Evolutionary conservation across 2,797 vertebrate genomes (phyloP).

Genomic region (Cynodonichthys magdalenae): DNA sequence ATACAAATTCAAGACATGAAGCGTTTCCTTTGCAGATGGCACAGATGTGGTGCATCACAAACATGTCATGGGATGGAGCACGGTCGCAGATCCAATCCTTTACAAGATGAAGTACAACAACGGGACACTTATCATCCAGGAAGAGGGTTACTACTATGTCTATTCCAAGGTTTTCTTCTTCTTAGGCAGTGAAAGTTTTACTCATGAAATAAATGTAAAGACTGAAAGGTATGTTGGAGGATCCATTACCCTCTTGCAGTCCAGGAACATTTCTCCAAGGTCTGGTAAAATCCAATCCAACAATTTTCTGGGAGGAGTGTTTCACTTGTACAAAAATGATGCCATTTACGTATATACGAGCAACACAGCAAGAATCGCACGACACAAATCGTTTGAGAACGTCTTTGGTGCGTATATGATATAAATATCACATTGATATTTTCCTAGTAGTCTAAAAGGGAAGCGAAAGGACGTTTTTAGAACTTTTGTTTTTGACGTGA

Average conservation of each 20-base stretch:
- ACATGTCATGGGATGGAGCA: conserved; percentile 65
- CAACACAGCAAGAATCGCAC: conserved; percentile 33
- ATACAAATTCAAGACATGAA: background rate
- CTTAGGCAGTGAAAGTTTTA: accelerated
- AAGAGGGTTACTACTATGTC: conserved; percentile 77
- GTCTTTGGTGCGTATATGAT: conserved; percentile 80
- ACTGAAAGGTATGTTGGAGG: background rate
- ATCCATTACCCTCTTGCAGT: conserved; percentile 57
- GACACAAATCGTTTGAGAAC: conserved; percentile 51
- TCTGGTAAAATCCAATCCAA: conserved; percentile 19
- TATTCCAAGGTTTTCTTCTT: conserved; percentile 81
- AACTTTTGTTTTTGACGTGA: too few relatives aligned
- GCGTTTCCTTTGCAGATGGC: conserved; percentile 40
- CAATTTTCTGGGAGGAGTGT: conserved; percentile 78
- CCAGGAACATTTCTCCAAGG: conserved; percentile 23
- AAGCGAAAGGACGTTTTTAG: background rate
- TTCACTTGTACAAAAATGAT: conserved; percentile 65
- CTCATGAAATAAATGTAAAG: conserved; percentile 51
- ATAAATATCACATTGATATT: conserved; percentile 37
- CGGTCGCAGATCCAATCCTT: conserved; percentile 13
- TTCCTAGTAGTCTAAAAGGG: background rate
- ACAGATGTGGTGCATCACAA: background rate
- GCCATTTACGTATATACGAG: conserved; percentile 70
- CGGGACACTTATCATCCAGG: conserved; percentile 54
- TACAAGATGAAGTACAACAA: conserved; percentile 61